Evolutionary conservation across 2,888 invertebrate genomes (phyloP).

Genomic region (Subacronicta megacephala): DNA sequence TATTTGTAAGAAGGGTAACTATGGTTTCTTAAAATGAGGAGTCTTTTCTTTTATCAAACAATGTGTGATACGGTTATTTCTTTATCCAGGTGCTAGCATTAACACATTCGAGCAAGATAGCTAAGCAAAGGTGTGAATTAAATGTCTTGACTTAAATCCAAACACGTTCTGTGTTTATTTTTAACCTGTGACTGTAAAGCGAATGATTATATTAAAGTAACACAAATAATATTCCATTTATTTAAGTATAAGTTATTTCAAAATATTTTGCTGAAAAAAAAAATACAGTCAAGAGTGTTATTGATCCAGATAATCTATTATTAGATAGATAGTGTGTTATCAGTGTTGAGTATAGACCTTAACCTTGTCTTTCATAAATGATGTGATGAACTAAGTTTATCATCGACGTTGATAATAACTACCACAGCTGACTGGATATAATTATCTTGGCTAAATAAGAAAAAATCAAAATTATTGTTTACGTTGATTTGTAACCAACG

Average conservation of each 20-base stretch:
- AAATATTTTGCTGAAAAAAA: not conserved
- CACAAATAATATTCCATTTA: not conserved
- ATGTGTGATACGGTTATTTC: too few species aligned
- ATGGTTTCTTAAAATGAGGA: not conserved
- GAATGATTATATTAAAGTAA: not conserved
- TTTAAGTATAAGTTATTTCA: not conserved
- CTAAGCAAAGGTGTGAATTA: not conserved
- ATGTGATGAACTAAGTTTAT: slow-evolving; percentile 21
- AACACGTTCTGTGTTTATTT: not conserved
- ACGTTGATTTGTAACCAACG: not conserved
- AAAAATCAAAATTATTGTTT: slow-evolving; percentile 11
- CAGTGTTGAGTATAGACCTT: slow-evolving; percentile 49
- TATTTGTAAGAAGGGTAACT: not conserved
- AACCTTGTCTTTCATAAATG: slow-evolving; percentile 37
- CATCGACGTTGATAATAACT: slow-evolving; percentile 21
- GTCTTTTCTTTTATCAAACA: too few species aligned
- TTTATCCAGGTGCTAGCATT: too few species aligned
- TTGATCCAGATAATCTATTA: slow-evolving; percentile 29
- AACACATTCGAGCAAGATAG: too few species aligned
- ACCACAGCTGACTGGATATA: slow-evolving; percentile 22
- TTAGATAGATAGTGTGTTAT: slow-evolving; percentile 15
- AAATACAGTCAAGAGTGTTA: slow-evolving; percentile 10
- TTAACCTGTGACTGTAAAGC: not conserved
- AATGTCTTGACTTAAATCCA: not conserved
- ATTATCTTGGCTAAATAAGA: slow-evolving; percentile 17